These are phyloP conservation scores for Cydia strobilella DNA, from an alignment of 1,140 invertebrate genomes.

Conservation along the genomic window DNA sequence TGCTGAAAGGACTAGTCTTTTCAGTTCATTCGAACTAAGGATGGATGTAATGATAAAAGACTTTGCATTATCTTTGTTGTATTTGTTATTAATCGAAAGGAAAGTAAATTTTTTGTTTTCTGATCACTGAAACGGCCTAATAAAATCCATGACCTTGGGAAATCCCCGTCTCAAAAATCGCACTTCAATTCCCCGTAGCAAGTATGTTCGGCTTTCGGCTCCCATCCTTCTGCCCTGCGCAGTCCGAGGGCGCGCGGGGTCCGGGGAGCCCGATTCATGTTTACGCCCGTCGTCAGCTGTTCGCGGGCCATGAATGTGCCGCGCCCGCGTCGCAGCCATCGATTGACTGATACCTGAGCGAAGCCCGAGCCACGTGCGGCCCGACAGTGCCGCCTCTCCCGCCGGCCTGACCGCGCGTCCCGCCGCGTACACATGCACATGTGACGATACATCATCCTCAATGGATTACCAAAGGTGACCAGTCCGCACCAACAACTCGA, in stretches of 20 bases:
- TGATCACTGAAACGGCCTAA: too few relatives aligned
- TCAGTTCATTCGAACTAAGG: too few relatives aligned
- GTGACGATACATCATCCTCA: conserved; percentile 51
- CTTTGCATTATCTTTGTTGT: too few relatives aligned
- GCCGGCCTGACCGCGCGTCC: conserved; percentile 61
- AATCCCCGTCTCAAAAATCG: background rate
- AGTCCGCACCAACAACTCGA: conserved; percentile 43
- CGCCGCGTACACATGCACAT: conserved; percentile 48
- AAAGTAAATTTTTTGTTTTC: too few relatives aligned
- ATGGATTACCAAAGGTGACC: conserved; percentile 71
- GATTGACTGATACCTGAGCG: conserved; percentile 66
- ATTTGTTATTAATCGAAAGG: too few relatives aligned
- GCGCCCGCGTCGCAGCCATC: conserved; percentile 66
- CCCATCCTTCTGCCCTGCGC: conserved; percentile 22
- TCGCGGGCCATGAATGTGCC: conserved; percentile 70
- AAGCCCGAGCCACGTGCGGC: conserved; percentile 54
- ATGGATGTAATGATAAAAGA: too few relatives aligned
- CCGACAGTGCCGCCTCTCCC: conserved; percentile 34
- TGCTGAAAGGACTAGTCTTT: too few relatives aligned
- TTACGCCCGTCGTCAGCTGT: conserved; percentile 76
- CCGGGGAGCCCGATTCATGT: conserved; percentile 65
- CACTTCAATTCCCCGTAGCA: conserved; percentile 2
- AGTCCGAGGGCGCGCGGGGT: conserved; percentile 8
- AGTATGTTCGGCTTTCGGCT: background rate
- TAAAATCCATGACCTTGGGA: background rate